Percentiles rank a stretch among this genome's conserved stretches.
Conservation (phyloP, 2,888 invertebrate genomes). For the Rhingia rostrata region DNA sequence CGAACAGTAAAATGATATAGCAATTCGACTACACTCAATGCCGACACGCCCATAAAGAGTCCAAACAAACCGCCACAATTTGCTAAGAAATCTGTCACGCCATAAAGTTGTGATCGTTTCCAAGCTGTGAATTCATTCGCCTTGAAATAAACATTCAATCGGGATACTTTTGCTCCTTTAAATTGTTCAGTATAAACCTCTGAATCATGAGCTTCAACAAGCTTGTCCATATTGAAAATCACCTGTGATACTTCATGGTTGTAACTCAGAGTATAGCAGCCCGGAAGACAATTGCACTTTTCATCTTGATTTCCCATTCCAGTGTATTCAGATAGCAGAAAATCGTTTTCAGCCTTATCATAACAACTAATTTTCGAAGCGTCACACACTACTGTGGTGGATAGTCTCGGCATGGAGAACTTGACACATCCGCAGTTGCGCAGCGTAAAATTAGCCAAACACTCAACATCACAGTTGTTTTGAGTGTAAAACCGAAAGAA, state of each 20-base stretch:
- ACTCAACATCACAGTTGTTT: slow-evolving; percentile 88
- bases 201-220: slow-evolving; percentile 1
- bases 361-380: slow-evolving; percentile 81
- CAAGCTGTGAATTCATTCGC: slow-evolving; percentile 8
- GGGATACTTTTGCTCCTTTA: background rate
- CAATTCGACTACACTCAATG: slow-evolving; percentile 9
- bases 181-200: background rate
- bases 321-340: slow-evolving; percentile 78
- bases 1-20: slow-evolving; percentile 14
- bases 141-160: slow-evolving; percentile 1
- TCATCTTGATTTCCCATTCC: slow-evolving; percentile 53
- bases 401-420: slow-evolving; percentile 86
- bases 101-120: slow-evolving; percentile 17
- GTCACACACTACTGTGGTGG: slow-evolving; percentile 81
- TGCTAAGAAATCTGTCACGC: slow-evolving; percentile 10
- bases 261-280: slow-evolving; percentile 8
- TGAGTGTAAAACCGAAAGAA: slow-evolving; percentile 88
- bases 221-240: background rate
- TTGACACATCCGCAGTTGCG: slow-evolving; percentile 87
- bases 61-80: slow-evolving; percentile 28
- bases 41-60: slow-evolving; percentile 28
- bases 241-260: slow-evolving; percentile 11
- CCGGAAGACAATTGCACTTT: slow-evolving; percentile 18
- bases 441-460: slow-evolving; percentile 87
- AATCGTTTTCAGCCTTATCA: slow-evolving; percentile 78